Conservation (phyloP, 2,888 invertebrate genomes). For the Rhopalosiphum nymphaeae region DNA sequence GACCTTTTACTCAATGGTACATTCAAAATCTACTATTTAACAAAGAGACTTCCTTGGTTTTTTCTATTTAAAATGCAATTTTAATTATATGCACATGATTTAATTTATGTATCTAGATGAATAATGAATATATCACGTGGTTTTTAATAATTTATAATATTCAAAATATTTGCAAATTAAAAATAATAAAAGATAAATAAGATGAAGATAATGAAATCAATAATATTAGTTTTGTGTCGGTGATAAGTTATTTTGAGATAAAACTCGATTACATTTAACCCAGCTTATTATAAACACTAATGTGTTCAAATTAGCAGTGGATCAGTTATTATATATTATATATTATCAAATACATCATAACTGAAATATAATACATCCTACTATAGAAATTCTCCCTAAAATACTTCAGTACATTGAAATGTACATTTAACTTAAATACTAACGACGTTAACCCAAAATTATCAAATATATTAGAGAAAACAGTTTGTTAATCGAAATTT, state of each 20-base stretch:
- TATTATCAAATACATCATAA: not conserved
- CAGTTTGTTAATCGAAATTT: constrained; percentile 29
- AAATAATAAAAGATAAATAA: not conserved
- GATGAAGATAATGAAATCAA: not conserved
- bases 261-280: not conserved
- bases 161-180: not conserved
- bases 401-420: constrained; percentile 21
- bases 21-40: not conserved
- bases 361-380: not conserved
- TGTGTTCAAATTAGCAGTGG: not conserved
- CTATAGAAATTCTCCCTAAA: constrained; percentile 28
- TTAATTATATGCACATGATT: not conserved
- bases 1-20: not conserved
- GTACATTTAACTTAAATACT: not conserved
- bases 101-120: not conserved
- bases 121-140: not conserved
- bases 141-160: not conserved
- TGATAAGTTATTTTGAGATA: not conserved
- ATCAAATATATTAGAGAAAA: constrained; percentile 6
- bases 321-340: not conserved
- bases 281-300: not conserved
- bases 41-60: not conserved
- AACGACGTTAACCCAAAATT: constrained; percentile 9
- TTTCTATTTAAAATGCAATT: not conserved
- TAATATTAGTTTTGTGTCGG: not conserved